Evolutionary conservation across 64 coral and sea anemone species (phyloP).

Genomic region (Montipora foliosa): DNA sequence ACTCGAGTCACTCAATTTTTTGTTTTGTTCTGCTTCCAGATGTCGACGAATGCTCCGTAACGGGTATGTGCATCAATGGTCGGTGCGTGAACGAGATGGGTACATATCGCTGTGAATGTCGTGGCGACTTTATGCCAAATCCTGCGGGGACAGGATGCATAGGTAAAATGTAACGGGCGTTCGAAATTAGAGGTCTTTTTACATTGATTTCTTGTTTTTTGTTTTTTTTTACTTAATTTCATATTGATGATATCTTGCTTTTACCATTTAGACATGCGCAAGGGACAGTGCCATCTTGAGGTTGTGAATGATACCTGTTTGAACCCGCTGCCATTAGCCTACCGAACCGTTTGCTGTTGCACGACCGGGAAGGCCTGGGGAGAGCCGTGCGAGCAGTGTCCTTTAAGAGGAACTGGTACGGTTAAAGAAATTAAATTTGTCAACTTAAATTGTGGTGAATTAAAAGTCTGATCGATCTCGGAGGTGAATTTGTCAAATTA

Average conservation of each 20-base stretch:
- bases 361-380: slow-evolving; percentile 91
- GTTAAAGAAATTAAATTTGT: neutral
- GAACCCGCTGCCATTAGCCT: slow-evolving; percentile 69
- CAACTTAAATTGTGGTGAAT: too few species aligned
- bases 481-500: too few species aligned
- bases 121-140: slow-evolving; percentile 75
- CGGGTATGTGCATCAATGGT: slow-evolving; percentile 91
- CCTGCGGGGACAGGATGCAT: slow-evolving; percentile 81
- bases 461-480: too few species aligned
- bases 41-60: slow-evolving; percentile 95
- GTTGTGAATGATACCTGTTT: slow-evolving; percentile 66
- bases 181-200: too few species aligned
- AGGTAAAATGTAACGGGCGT: slow-evolving; percentile 29
- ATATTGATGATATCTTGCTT: neutral
- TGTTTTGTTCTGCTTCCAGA: slow-evolving; percentile 35
- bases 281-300: slow-evolving; percentile 72
- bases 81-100: slow-evolving; percentile 86
- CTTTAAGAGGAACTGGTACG: slow-evolving; percentile 79
- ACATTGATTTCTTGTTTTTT: too few species aligned
- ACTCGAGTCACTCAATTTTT: neutral
- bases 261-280: slow-evolving; percentile 84
- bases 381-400: slow-evolving; percentile 81
- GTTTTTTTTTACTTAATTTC: too few species aligned
- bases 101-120: slow-evolving; percentile 82
- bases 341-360: slow-evolving; percentile 81